Base-by-base conservation (phyloP, 2,113 vertebrate species). In the Mus musculus region DNA sequence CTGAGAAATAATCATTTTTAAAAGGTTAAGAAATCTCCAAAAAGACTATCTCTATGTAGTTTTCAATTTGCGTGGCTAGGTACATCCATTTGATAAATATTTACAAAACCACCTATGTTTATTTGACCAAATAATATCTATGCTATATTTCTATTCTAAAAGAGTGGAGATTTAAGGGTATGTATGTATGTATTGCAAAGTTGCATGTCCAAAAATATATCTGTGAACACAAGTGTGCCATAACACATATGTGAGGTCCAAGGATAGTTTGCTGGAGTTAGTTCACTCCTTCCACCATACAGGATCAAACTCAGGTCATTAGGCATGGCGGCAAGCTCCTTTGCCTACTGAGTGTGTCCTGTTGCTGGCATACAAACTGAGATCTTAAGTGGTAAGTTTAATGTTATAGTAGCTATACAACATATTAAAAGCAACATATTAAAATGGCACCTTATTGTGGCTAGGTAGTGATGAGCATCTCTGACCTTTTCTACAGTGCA, bases 371-470 rank as follows among this genome's bases (percentile, higher is more conserved):
- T 49, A 49, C 67, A 12, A 89, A 69, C 17, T 94, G 56, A 76
- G 19, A 75, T 81, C 93, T 91, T 67, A 39, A 88, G 49, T 30
- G 11, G 9, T 56, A 85, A 96, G 59, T 22, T 69, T 59, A 63
- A 86, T 77, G 36, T 82, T 46, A 46, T 22, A 69, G 52, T 24
- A 94, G 49, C 49, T 56, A 24, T 39, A 36, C 7, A 54, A 61
- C 39, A 49, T 69, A 54, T 93, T 28, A 89, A 80, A 71, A 80
- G 92, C 76, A 86, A 87, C 90, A 61, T n/a, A n/a, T n/a, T n/a
- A n/a, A n/a, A 54, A 33, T 17, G 7, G 12, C 8, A 71, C 72
- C 72, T 84, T 14, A 33, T 33, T 76, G 59, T 76, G 46, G 46
- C 42, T 78, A 39, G 92, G 2, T 2, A 28, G 28, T 90, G 39